Evolutionary conservation across 30 jellyfish, hydroid and myxozoan species (phyloP), one percentile per base, ranked within the genome.

Genomic region (Aurelia coerulea): DNA sequence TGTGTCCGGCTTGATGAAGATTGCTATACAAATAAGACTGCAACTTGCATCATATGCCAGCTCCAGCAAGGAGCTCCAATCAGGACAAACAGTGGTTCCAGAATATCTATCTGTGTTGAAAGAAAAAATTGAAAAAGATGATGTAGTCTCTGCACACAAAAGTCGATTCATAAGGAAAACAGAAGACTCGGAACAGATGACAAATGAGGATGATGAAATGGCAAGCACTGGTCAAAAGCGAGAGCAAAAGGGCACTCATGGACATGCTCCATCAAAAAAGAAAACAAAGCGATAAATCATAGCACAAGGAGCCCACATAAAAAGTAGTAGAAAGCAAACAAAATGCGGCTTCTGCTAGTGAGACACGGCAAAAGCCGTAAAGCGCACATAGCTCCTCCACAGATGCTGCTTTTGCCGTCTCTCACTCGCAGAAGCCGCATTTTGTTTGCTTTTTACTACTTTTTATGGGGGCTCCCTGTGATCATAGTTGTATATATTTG

Each of bases 21-120:
- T 51, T 29, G 84, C 84, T 11, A 74, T 17, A 34, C 84, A 74
- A 56, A 16, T 51, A 51, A 46, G 84, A 74, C 65, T 41, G 10
- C 52, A 51, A 32, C 69, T 41, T 4, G 35, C 71, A 46, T 16
- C 71, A 13, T 74, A 74, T 74, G 19, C 70, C 11, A 33, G 32
- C 31, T 46, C 84, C 69, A 74, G 51, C 41, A 74, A 51, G 71
- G 54, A 74, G 4, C 1, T 42, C 4, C 11, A 42, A 6, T 17
- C 64, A 31, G 51, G 10, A 17, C 18, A 46, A 42, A 16, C 46
- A 56, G 51, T 10, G 52, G 73, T 74, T 51, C 84, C 73, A 37
- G 71, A 41, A 12, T 74, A 1, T 19, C 56, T 74, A 5, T 19
- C 84, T 14, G 51, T 67, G 15, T 18, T 51, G 69, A 74, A 74